These are phyloP conservation scores for Lysiphlebus fabarum DNA, from an alignment of 1,140 invertebrate species.

Conservation along the genomic window DNA sequence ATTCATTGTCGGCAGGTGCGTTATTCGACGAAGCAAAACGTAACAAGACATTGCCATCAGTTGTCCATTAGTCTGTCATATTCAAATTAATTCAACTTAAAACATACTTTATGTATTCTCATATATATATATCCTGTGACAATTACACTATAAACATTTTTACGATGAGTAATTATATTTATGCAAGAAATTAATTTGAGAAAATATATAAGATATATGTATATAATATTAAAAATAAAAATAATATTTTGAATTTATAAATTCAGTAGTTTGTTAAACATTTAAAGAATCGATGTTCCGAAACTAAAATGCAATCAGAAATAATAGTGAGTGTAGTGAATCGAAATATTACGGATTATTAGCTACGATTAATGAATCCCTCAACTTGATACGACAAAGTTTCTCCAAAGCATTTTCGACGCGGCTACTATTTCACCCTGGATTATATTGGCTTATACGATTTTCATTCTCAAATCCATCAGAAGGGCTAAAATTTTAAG, in stretches of 20 bases:
- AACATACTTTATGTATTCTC: slow-evolving; percentile 2
- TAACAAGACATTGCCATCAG: slow-evolving; percentile 55
- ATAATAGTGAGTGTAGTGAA: too few relatives aligned
- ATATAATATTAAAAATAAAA: too few relatives aligned
- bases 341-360: slow-evolving; percentile 27
- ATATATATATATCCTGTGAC: slow-evolving; percentile 9
- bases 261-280: too few relatives aligned
- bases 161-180: too few relatives aligned
- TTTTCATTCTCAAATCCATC: slow-evolving; percentile 33
- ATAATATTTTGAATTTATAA: too few relatives aligned
- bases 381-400: slow-evolving; percentile 31
- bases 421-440: slow-evolving; percentile 43
- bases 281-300: too few relatives aligned
- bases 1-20: slow-evolving; percentile 46
- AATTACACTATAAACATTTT: not conserved
- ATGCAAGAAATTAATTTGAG: too few relatives aligned
- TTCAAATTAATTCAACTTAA: slow-evolving; percentile 31
- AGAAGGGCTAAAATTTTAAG: too few relatives aligned
- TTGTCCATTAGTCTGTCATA: slow-evolving; percentile 48
- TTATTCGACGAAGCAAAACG: slow-evolving; percentile 47
- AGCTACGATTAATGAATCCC: slow-evolving; percentile 48
- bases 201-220: too few relatives aligned
- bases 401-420: slow-evolving; percentile 40
- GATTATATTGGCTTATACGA: slow-evolving; percentile 43
- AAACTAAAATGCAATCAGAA: too few relatives aligned